Percentiles rank a stretch among this genome's conserved stretches.
These are phyloP conservation scores for Oscheius sp. DNA, from an alignment of 2,888 invertebrate genomes.

Conservation along the genomic window DNA sequence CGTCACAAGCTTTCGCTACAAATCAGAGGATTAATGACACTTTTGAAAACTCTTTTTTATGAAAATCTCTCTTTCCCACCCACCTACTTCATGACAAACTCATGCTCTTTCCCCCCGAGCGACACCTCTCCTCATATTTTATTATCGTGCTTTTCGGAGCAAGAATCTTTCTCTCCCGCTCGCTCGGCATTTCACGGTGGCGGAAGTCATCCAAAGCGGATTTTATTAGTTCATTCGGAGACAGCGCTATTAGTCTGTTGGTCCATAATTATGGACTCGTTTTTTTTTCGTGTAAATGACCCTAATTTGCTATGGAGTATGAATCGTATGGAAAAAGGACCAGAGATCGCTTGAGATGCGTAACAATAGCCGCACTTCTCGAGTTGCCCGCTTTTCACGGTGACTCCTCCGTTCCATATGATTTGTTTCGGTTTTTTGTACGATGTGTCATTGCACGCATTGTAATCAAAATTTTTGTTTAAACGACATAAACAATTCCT, in stretches of 20 bases:
- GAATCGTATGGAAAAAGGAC: background rate
- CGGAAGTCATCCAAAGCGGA: background rate
- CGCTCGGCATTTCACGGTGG: no score
- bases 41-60: no score
- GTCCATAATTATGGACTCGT: no score
- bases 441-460: no score
- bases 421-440: conserved; percentile 20
- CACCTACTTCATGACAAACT: background rate
- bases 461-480: no score
- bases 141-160: conserved; percentile 11
- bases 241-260: background rate
- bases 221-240: background rate
- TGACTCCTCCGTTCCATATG: no score
- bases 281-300: background rate
- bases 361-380: conserved; percentile 20
- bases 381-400: conserved; percentile 4
- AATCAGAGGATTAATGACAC: no score
- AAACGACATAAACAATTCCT: no score
- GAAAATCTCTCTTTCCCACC: no score
- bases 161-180: background rate
- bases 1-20: no score
- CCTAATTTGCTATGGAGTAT: no score
- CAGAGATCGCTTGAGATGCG: conserved; percentile 5
- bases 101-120: background rate
- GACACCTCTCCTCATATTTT: conserved; percentile 10